These are phyloP conservation scores for Palythoa grandiflora DNA, from an alignment of 92 coral and sea anemone genomes.

Conservation along the genomic window DNA sequence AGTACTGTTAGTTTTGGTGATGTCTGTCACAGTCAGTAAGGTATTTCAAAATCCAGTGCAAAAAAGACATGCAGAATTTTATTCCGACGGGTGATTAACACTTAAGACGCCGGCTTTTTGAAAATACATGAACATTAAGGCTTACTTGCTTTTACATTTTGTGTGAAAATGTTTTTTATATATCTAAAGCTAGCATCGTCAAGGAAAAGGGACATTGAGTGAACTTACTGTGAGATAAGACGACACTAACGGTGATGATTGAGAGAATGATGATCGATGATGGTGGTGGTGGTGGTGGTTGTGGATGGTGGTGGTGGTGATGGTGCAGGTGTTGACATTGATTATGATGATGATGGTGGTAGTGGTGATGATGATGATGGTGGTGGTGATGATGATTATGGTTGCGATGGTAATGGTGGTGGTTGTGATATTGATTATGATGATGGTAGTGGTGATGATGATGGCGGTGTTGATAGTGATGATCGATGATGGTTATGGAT, in stretches of 20 bases:
- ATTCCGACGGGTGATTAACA: too few relatives aligned
- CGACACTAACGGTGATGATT: neutral
- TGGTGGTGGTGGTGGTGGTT: neutral
- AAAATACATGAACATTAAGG: too few relatives aligned
- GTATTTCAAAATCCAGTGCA: too few relatives aligned
- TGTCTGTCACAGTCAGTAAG: too few relatives aligned
- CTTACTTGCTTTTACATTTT: too few relatives aligned
- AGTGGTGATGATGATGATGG: neutral
- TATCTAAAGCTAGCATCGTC: neutral
- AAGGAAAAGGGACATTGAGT: neutral
- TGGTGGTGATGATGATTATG: neutral
- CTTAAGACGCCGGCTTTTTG: too few relatives aligned
- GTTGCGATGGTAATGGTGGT: neutral
- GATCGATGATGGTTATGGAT: neutral
- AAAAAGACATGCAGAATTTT: too few relatives aligned
- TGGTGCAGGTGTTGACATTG: neutral
- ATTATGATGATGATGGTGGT: neutral
- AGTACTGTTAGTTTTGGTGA: neutral
- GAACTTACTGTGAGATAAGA: neutral
- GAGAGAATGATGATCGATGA: neutral
- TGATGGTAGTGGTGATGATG: neutral
- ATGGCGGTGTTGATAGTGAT: neutral
- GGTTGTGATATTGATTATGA: neutral
- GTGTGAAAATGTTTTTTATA: too few relatives aligned
- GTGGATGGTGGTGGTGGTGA: neutral